Conservation (phyloP, 1,140 invertebrate species). For the Hycleus cichorii region DNA sequence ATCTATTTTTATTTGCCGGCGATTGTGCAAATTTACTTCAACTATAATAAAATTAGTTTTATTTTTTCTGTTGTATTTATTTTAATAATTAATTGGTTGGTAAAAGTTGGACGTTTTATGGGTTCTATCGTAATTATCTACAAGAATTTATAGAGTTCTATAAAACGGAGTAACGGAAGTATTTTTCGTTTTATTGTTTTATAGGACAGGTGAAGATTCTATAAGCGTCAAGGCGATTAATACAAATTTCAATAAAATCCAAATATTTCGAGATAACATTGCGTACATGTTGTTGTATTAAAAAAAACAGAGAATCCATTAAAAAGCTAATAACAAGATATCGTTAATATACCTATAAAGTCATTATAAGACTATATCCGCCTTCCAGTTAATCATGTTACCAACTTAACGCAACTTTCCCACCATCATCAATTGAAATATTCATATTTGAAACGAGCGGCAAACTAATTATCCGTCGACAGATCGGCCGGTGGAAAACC, state of each 20-base stretch:
- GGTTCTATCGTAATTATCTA: too few relatives aligned
- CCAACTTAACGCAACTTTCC: slow-evolving; percentile 23
- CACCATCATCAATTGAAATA: slow-evolving; percentile 27
- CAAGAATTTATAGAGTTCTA: neutral
- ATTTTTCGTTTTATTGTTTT: slow-evolving; percentile 9
- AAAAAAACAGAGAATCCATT: slow-evolving; percentile 8
- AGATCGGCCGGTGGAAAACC: neutral
- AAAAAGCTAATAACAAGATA: slow-evolving; percentile 24
- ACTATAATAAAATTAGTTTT: too few relatives aligned
- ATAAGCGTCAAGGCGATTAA: too few relatives aligned
- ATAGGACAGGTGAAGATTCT: slow-evolving; percentile 7
- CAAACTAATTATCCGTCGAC: slow-evolving; percentile 11
- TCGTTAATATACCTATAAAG: slow-evolving; percentile 26
- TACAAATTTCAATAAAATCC: too few relatives aligned
- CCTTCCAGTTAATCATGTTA: slow-evolving; percentile 30
- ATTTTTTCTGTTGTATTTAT: too few relatives aligned
- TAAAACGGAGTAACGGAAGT: slow-evolving; percentile 7
- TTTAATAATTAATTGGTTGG: too few relatives aligned
- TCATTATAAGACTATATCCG: slow-evolving; percentile 24
- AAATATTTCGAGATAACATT: too few relatives aligned
- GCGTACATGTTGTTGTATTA: too few relatives aligned
- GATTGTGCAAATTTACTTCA: too few relatives aligned
- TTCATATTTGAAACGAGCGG: slow-evolving; percentile 18
- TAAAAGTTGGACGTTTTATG: too few relatives aligned
- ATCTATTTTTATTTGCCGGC: too few relatives aligned